Evolutionary conservation across 37 sponge, comb jelly and placozoan species (phyloP).

Genomic region (Corticium candelabrum): DNA sequence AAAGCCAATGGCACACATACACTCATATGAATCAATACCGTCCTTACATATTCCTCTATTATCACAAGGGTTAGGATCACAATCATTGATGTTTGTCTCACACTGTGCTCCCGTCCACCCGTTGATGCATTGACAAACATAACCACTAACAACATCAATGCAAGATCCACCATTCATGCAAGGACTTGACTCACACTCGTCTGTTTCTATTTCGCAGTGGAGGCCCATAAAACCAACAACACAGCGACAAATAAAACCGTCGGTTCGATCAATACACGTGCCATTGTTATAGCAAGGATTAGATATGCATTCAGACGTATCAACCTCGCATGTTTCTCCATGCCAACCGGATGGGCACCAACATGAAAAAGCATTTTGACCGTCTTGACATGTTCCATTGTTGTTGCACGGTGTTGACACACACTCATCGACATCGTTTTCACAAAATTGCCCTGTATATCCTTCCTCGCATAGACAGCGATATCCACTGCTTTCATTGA

Average conservation of each 20-base stretch:
- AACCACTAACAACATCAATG: not conserved
- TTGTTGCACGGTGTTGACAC: not conserved
- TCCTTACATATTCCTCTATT: not conserved
- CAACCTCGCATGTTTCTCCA: constrained; percentile 1
- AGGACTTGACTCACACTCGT: constrained; percentile 2
- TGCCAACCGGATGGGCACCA: not conserved
- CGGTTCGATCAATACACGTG: not conserved
- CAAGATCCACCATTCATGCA: constrained; percentile 13
- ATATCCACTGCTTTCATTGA: no score
- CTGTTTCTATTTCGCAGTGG: constrained; percentile 2
- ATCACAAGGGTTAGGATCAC: not conserved
- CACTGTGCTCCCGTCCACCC: not conserved
- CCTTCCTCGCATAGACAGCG: not conserved
- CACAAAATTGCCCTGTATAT: constrained; percentile 14
- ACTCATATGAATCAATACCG: not conserved
- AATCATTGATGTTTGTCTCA: not conserved
- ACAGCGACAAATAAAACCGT: constrained; percentile 14
- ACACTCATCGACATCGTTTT: constrained; percentile 9
- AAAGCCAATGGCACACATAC: not conserved
- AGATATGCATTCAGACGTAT: constrained; percentile 7
- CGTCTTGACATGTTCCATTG: constrained; percentile 11
- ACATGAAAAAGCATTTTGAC: not conserved
- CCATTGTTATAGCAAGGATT: constrained; percentile 3
- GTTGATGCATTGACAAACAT: not conserved
- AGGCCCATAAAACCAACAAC: not conserved